These are phyloP conservation scores for Oryzias melastigma DNA, from an alignment of 2,113 vertebrate genomes.

Conservation along the genomic window DNA sequence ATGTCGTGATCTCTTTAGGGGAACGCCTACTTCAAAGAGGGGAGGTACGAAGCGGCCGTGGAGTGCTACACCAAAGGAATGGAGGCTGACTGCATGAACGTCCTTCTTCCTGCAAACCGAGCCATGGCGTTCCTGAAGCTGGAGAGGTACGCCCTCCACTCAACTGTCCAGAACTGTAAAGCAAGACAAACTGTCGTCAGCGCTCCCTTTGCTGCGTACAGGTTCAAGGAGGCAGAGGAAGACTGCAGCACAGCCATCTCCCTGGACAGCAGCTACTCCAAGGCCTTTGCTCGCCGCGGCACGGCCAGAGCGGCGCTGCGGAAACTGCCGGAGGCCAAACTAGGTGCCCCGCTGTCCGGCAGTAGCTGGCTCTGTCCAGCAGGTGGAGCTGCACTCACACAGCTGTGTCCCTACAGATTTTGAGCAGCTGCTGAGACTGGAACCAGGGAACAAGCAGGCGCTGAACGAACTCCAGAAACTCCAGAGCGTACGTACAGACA, in stretches of 20 bases:
- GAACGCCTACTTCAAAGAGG: slow-evolving; percentile 95
- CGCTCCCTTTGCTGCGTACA: slow-evolving; percentile 37
- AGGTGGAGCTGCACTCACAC: background rate
- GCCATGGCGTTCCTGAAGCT: slow-evolving; percentile 95
- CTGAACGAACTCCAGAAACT: slow-evolving; percentile 88
- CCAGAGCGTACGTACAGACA: slow-evolving; percentile 73
- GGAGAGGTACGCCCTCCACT: slow-evolving; percentile 76
- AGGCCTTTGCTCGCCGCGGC: slow-evolving; percentile 92
- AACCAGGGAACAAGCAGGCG: slow-evolving; percentile 96
- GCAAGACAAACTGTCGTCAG: background rate
- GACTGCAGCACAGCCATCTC: slow-evolving; percentile 88
- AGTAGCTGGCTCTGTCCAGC: background rate
- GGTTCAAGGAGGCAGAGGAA: slow-evolving; percentile 88
- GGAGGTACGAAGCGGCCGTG: slow-evolving; percentile 88
- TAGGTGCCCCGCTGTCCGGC: slow-evolving; percentile 75
- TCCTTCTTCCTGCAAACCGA: slow-evolving; percentile 92
- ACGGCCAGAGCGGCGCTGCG: slow-evolving; percentile 86
- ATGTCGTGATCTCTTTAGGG: slow-evolving; percentile 74
- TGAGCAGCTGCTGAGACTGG: slow-evolving; percentile 86
- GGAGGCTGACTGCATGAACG: slow-evolving; percentile 87
- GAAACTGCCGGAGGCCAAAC: slow-evolving; percentile 83
- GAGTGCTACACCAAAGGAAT: slow-evolving; percentile 91
- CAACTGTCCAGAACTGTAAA: background rate
- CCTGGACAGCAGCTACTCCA: slow-evolving; percentile 87
- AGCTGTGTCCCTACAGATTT: slow-evolving; percentile 80